These are phyloP conservation scores for Peribatodes rhomboidaria DNA, from an alignment of 2,888 invertebrate genomes.

Conservation along the genomic window DNA sequence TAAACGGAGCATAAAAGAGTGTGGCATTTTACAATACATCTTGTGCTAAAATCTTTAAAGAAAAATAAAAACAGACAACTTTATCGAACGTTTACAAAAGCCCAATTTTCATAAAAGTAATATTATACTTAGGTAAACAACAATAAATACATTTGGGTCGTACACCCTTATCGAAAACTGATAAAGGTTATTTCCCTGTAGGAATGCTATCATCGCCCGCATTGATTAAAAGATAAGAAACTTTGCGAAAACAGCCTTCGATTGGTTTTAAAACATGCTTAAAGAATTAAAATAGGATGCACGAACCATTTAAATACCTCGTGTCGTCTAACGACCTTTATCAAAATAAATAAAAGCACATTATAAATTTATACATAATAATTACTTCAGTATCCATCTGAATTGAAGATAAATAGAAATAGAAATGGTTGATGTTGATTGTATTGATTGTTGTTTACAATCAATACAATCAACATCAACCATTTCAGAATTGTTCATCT, in stretches of 20 bases:
- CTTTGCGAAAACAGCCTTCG: conserved; percentile 16
- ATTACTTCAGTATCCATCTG: too few species aligned
- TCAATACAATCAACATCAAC: too few species aligned
- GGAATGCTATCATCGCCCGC: conserved; percentile 51
- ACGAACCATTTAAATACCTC: too few species aligned
- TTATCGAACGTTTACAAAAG: too few species aligned
- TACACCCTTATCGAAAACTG: conserved; percentile 36
- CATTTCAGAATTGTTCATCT: too few species aligned
- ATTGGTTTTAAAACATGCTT: not conserved
- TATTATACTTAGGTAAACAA: not conserved
- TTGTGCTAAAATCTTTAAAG: not conserved
- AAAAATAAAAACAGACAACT: not conserved
- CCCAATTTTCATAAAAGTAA: not conserved
- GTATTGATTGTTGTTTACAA: not conserved
- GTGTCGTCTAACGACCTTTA: too few species aligned
- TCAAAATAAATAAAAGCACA: too few species aligned
- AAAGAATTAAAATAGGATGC: not conserved
- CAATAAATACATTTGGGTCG: conserved; percentile 19
- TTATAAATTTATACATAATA: too few species aligned
- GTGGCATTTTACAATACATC: too few species aligned
- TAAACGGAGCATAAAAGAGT: too few species aligned
- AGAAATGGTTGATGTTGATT: too few species aligned
- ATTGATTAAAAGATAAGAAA: conserved; percentile 39
- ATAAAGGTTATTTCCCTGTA: conserved; percentile 60
- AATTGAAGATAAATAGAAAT: too few species aligned